These are phyloP conservation scores for Triplophysa yarkandensis DNA, from an alignment of 2,797 vertebrate species.

Conservation along the genomic window DNA sequence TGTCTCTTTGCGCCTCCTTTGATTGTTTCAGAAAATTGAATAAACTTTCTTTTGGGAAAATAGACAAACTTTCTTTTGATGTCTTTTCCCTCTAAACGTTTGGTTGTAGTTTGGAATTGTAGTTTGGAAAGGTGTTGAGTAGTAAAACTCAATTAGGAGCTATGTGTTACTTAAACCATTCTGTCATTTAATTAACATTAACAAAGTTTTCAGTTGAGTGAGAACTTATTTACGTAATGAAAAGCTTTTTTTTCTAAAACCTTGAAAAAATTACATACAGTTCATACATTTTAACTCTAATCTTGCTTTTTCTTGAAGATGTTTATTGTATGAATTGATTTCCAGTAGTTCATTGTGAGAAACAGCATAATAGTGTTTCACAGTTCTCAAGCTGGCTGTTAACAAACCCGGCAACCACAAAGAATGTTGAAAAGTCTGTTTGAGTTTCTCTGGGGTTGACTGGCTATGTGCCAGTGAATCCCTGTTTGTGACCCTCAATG, in stretches of 20 bases:
- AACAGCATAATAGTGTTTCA: slow-evolving; percentile 22
- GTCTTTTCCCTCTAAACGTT: slow-evolving; percentile 14
- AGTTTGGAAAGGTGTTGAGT: slow-evolving; percentile 51
- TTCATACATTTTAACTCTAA: neutral
- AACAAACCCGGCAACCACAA: slow-evolving; percentile 48
- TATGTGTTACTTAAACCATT: slow-evolving; percentile 36
- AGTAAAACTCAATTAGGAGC: slow-evolving; percentile 39
- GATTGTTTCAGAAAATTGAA: too few species aligned
- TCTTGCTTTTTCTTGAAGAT: neutral
- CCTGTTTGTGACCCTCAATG: slow-evolving; percentile 40
- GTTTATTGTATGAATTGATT: slow-evolving; percentile 2
- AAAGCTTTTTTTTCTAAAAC: slow-evolving; percentile 4
- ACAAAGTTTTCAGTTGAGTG: neutral
- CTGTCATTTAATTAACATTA: slow-evolving; percentile 12
- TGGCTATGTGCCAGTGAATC: slow-evolving; percentile 34
- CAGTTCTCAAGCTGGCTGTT: slow-evolving; percentile 6
- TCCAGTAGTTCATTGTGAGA: slow-evolving; percentile 7
- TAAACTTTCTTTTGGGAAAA: too few species aligned
- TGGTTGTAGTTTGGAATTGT: slow-evolving; percentile 24
- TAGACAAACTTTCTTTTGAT: too few species aligned
- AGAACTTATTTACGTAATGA: neutral
- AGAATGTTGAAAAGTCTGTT: slow-evolving; percentile 66
- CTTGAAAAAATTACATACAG: too few species aligned
- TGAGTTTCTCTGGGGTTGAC: slow-evolving; percentile 55
- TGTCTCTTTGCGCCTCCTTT: too few species aligned